These are phyloP conservation scores for Phymatocera aterrima DNA, from an alignment of 2,888 invertebrate species.

Conservation along the genomic window DNA sequence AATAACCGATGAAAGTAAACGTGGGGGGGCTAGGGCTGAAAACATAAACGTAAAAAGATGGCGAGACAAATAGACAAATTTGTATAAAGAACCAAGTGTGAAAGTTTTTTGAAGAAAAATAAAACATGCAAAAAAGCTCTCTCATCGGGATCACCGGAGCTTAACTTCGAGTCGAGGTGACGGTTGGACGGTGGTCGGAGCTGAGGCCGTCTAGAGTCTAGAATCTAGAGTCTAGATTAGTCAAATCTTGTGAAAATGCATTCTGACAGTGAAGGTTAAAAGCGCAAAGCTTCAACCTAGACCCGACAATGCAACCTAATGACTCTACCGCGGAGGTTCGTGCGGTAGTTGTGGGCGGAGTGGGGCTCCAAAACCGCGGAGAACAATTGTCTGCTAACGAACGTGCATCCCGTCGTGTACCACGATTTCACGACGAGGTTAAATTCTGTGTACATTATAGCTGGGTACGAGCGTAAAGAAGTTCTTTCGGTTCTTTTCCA, in stretches of 20 bases:
- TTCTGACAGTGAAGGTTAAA: slow-evolving; percentile 49
- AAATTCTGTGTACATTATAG: not conserved
- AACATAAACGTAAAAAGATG: not conserved
- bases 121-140: too few species aligned
- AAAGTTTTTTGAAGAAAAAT: slow-evolving; percentile 10
- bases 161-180: not conserved
- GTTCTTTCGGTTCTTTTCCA: not conserved
- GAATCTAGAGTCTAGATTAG: slow-evolving; percentile 56
- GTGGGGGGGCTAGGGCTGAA: not conserved
- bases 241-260: slow-evolving; percentile 62
- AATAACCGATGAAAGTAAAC: slow-evolving; percentile 1
- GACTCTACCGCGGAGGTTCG: slow-evolving; percentile 52
- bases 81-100: not conserved
- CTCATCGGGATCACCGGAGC: not conserved
- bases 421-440: slow-evolving; percentile 2
- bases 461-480: not conserved
- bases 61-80: not conserved
- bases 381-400: slow-evolving; percentile 69
- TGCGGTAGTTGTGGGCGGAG: slow-evolving; percentile 50
- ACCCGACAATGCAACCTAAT: slow-evolving; percentile 63
- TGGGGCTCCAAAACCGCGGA: slow-evolving; percentile 56
- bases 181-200: not conserved
- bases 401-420: slow-evolving; percentile 51
- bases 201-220: too few species aligned
- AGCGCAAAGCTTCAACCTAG: slow-evolving; percentile 33